These are phyloP conservation scores for Megaceryle alcyon DNA, from an alignment of 2,797 vertebrate genomes.

Conservation along the genomic window DNA sequence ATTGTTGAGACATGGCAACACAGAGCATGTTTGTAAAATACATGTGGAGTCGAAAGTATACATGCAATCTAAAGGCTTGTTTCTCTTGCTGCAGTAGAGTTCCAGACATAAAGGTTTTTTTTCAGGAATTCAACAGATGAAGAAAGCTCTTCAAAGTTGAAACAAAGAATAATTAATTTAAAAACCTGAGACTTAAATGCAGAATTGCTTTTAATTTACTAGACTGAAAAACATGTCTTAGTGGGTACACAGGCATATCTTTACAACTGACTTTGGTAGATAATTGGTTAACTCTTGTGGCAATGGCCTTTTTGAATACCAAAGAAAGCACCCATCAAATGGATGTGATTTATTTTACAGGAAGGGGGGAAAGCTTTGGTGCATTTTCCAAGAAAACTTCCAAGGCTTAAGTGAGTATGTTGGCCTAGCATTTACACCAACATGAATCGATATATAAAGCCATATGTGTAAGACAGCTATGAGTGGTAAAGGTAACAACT, in stretches of 20 bases:
- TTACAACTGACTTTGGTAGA: slow-evolving; percentile 22
- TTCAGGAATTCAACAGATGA: slow-evolving; percentile 1
- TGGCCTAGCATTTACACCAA: slow-evolving; percentile 26
- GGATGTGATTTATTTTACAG: neutral
- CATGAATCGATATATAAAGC: slow-evolving; percentile 33
- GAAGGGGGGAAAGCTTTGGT: neutral
- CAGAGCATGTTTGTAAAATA: neutral
- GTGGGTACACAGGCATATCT: neutral
- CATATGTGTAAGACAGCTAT: slow-evolving; percentile 48
- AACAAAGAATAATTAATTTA: slow-evolving; percentile 31
- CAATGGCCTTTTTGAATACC: neutral
- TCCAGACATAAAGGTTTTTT: slow-evolving; percentile 7
- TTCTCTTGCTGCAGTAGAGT: slow-evolving; percentile 15
- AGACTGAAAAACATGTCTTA: neutral
- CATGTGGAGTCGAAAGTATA: neutral
- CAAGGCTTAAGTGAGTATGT: neutral
- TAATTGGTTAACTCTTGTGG: neutral
- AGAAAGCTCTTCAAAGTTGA: slow-evolving; percentile 20
- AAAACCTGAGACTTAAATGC: neutral
- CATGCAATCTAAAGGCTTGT: neutral
- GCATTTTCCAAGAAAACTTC: slow-evolving; percentile 66
- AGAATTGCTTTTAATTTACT: slow-evolving; percentile 16
- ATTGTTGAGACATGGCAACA: slow-evolving; percentile 22
- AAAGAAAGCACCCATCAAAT: slow-evolving; percentile 47
- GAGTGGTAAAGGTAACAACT: slow-evolving; percentile 66